Evolutionary conservation across 23 tunicate species (phyloP).

Genomic region (Botrylloides violaceus): DNA sequence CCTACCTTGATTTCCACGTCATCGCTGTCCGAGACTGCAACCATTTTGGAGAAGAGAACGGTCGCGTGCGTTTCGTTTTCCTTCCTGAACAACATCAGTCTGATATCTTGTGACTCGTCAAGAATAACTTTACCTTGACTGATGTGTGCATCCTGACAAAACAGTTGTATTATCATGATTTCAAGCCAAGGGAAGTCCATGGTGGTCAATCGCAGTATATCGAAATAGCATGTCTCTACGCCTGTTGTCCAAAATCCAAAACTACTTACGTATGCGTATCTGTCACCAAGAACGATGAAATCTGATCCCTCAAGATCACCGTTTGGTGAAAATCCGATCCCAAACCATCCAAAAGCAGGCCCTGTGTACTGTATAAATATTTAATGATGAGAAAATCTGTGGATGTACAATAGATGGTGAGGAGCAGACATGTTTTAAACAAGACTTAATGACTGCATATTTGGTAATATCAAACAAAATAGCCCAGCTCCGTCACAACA

Average conservation of each 20-base stretch:
- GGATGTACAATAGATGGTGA: no score
- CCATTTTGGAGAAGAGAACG: not conserved
- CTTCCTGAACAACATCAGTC: not conserved
- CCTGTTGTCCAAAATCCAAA: no score
- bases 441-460: no score
- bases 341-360: constrained; percentile 17
- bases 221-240: no score
- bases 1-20: constrained; percentile 1
- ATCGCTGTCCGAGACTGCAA: not conserved
- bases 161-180: no score
- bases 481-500: no score
- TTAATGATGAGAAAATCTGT: no score
- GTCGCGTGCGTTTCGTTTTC: constrained; percentile 6
- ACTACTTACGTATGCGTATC: constrained; percentile 3
- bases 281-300: not conserved
- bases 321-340: not conserved
- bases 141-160: not conserved
- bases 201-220: no score
- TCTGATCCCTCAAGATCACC: not conserved
- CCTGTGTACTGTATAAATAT: not conserved
- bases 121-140: not conserved
- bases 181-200: no score
- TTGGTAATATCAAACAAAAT: no score
- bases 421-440: no score
- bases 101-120: constrained; percentile 7